Base-by-base conservation (phyloP, 1,140 invertebrate species). In the Panagrolaimus sp. region DNA sequence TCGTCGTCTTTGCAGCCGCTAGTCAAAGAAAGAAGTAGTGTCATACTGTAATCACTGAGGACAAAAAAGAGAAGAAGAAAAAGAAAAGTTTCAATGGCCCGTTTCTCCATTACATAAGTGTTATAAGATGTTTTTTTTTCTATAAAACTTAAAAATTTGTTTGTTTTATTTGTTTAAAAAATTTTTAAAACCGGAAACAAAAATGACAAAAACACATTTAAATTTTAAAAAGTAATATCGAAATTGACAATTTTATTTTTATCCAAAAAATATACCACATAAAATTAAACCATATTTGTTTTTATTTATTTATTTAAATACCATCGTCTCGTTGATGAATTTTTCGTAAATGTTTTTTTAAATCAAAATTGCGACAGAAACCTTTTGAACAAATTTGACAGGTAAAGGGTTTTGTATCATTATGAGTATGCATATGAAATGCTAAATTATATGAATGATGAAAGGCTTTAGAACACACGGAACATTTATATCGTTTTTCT, bases 261-360 rank as follows among this genome's bases (percentile, higher is more conserved):
- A 16, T 38, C 31, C 31, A 38, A 38, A 38, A 38, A 38, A 38
- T n/a, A 38, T 38, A 38, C 31, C 31, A 38, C 2, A 38, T 38
- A 38, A 38, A 38, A 4, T 38, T 38, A 38, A 38, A 38, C 31
- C 31, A 38, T 38, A n/a, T n/a, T n/a, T n/a, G n/a, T 38, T 4
- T 38, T 38, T 7, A 38, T 4, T 38, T 38, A 4, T 38, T 38
- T 38, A 38, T 38, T 38, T 38, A 38, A 38, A 38, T 38, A 38
- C 31, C 31, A 4, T 57, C 51, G 20, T 25, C 84, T 77, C 25
- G n/a, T 62, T 72, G 70, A 83, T 98, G 95, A 45, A 97, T 84
- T 82, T 98, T 98, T 23, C 95, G 86, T 85, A 95, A 92, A 81
- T 98, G 95, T 83, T 98, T 98, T 84, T 98, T 98, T n/a, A 98